phyloP scores from a whole-genome alignment of 2,113 vertebrate species.

The Lates calcarifer region DNA sequence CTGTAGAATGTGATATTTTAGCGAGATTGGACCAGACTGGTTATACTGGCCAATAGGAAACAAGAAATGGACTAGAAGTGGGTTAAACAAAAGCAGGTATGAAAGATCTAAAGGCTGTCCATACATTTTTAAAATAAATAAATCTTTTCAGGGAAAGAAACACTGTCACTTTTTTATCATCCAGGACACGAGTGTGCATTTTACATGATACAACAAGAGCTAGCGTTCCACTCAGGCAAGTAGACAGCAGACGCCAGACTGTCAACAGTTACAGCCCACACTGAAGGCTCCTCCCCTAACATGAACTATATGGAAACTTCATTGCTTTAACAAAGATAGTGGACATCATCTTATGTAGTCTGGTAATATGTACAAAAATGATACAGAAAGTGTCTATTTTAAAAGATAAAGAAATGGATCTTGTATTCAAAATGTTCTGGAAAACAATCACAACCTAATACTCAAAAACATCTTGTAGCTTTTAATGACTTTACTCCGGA shows the following conservation, averaged over 20 bases:
- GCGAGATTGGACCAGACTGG: neutral
- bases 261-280: conserved; percentile 44
- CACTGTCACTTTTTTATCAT: conserved; percentile 3
- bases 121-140: neutral
- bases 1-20: neutral
- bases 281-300: neutral
- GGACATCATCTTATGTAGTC: neutral
- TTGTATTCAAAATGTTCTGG: conserved; percentile 2
- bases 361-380: neutral
- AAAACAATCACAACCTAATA: conserved; percentile 32
- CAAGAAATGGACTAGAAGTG: neutral
- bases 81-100: neutral
- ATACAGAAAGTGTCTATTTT: neutral
- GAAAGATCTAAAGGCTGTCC: neutral
- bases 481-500: conserved; percentile 71
- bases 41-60: neutral
- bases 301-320: neutral
- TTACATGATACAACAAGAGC: conserved; percentile 18
- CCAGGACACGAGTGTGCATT: conserved; percentile 6
- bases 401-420: conserved; percentile 15
- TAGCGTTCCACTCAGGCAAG: conserved; percentile 21
- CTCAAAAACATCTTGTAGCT: conserved; percentile 39
- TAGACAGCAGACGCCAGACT: conserved; percentile 49
- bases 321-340: neutral
- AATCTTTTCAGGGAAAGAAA: neutral